Evolutionary conservation across 2,113 vertebrate species (phyloP).

Genomic region (Perca fluviatilis): DNA sequence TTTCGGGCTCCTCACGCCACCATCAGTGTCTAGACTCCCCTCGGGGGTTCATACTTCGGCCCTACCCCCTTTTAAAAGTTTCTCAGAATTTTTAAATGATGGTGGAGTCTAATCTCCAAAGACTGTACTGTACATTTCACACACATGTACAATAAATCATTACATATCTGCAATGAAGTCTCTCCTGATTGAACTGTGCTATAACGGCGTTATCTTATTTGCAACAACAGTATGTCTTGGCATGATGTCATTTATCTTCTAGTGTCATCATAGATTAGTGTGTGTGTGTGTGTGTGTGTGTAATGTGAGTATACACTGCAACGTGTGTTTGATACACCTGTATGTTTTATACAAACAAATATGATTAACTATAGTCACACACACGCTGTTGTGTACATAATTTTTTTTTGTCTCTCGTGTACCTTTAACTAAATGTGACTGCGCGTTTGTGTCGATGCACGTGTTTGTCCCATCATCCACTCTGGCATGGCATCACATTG

Average conservation of each 20-base stretch:
- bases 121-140: too few relatives aligned
- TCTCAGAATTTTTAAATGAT: too few relatives aligned
- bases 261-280: neutral
- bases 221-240: neutral
- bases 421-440: neutral
- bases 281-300: neutral
- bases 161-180: too few relatives aligned
- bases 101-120: too few relatives aligned
- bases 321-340: neutral
- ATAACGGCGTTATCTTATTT: neutral
- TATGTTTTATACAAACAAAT: neutral
- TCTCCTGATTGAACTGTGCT: too few relatives aligned
- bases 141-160: too few relatives aligned
- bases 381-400: neutral
- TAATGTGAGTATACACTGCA: neutral
- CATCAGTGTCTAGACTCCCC: too few relatives aligned
- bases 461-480: conserved; percentile 47
- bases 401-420: neutral
- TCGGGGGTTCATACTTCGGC: too few relatives aligned
- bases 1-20: too few relatives aligned
- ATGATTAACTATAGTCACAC: neutral
- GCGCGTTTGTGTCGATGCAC: conserved; percentile 29
- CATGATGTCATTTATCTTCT: neutral
- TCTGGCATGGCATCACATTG: conserved; percentile 58
- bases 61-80: too few relatives aligned